Percentiles rank a stretch among this genome's conserved stretches.
Evolutionary conservation across 2,888 invertebrate genomes (phyloP).

Genomic region (Andrena haemorrhoa): DNA sequence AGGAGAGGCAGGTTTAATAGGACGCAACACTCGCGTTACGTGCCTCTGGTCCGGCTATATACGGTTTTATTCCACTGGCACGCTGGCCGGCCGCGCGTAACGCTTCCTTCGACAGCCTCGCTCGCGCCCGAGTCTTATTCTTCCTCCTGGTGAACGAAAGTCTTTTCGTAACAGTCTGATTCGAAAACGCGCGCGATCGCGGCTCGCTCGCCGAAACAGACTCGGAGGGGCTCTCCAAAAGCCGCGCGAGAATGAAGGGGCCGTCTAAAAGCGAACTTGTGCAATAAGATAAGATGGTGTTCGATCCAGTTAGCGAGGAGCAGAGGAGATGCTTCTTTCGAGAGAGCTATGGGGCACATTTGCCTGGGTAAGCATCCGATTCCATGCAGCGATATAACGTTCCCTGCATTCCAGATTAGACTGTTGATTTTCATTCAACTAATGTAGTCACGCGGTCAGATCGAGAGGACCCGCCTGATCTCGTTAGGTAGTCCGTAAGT

Average conservation of each 20-base stretch:
- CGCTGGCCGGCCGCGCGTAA: constrained; percentile 38
- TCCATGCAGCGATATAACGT: not conserved
- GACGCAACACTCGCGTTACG: constrained; percentile 70
- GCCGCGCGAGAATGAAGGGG: constrained; percentile 24
- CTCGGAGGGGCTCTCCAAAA: not conserved
- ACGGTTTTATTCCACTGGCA: constrained; percentile 79
- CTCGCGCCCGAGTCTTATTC: not conserved
- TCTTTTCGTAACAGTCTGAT: constrained; percentile 2
- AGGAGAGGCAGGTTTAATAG: constrained; percentile 71
- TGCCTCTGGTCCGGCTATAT: constrained; percentile 76
- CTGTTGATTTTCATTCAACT: not conserved
- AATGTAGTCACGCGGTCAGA: not conserved
- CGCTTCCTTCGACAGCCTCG: constrained; percentile 16
- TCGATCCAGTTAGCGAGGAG: constrained; percentile 87
- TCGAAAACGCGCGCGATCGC: not conserved
- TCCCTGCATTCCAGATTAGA: not conserved
- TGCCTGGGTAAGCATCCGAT: constrained; percentile 87
- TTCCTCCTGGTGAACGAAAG: not conserved
- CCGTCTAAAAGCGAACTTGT: constrained; percentile 14
- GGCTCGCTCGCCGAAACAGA: too few species aligned
- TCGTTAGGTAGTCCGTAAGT: not conserved
- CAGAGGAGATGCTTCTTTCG: constrained; percentile 87
- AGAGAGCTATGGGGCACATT: constrained; percentile 87
- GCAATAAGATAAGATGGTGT: constrained; percentile 85
- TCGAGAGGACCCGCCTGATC: not conserved